Evolutionary conservation across 2,113 vertebrate species (phyloP), one percentile per base, ranked within the genome.

Genomic region (Cacatua alba): DNA sequence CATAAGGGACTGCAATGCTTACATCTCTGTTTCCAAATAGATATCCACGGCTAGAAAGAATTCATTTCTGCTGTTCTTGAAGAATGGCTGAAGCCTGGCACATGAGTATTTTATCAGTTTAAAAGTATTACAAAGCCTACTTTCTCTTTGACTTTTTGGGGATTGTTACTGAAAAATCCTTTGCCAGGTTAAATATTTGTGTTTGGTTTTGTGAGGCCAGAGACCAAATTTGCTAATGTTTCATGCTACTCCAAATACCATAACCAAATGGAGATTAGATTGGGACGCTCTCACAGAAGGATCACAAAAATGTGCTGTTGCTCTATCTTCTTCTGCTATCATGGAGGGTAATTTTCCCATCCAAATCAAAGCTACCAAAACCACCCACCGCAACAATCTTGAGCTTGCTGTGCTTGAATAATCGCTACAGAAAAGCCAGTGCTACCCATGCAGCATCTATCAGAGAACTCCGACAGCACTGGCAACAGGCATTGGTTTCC

Each of bases 171-270:
- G 70, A 69, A 86, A 90, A 86, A 72, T 51, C 64, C 41, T 83
- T 71, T 91, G 94, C 95, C 91, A 96, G 94, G 33, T 86, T 82
- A 96, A 97, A 96, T 39, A 92, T 94, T 97, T 97, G 35, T 85
- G 60, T 96, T 96, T 93, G 60, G 35, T 68, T 95, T 93, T 82
- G 81, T 43, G 74, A 87, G 57, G 70, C 74, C 48, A 41, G 65
- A 83, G 64, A 80, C 48, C 12, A 17, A 49, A 44, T 37, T 92
- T 92, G 26, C 60, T 80, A 71, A 75, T 21, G 86, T 83, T 91
- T 96, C 20, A 76, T 87, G 39, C 51, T 46, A 62, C 79, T 85
- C 91, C 94, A 94, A n/a, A 70, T 68, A 33, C 86, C 86, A 63
- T 31, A 94, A 57, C 84, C 59, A 74, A 88, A 75, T 4, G 52